These are phyloP conservation scores for Syngnathus floridae DNA, from an alignment of 2,113 vertebrate species.

Conservation along the genomic window DNA sequence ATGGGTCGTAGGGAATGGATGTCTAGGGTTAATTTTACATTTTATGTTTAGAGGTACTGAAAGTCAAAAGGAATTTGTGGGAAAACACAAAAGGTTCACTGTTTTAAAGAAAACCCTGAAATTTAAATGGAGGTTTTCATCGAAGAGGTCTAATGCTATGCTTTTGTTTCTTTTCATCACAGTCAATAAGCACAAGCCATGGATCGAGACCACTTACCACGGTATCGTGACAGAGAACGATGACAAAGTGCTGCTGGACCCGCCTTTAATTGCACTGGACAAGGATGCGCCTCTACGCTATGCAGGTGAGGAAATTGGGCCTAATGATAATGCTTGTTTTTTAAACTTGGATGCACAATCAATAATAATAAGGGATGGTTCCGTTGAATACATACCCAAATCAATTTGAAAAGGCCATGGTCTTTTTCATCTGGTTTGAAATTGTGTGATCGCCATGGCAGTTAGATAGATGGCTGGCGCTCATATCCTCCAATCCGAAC, in stretches of 20 bases:
- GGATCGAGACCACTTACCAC: slow-evolving; percentile 96
- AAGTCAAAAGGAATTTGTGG: neutral
- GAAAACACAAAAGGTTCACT: too few species aligned
- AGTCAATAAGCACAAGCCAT: slow-evolving; percentile 98
- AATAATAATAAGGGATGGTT: neutral
- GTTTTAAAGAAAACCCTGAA: too few species aligned
- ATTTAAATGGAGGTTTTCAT: neutral
- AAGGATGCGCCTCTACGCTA: slow-evolving; percentile 95
- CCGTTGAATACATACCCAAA: neutral
- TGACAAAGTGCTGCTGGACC: slow-evolving; percentile 88
- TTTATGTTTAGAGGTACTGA: neutral
- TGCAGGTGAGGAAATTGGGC: slow-evolving; percentile 77
- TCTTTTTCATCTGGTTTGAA: slow-evolving; percentile 2
- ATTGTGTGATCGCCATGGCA: neutral
- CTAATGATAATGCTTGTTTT: neutral
- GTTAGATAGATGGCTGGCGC: slow-evolving; percentile 36
- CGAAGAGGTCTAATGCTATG: neutral
- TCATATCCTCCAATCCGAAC: slow-evolving; percentile 17
- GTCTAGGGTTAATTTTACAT: neutral
- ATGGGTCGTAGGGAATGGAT: slow-evolving; percentile 1
- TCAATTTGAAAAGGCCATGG: neutral
- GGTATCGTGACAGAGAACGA: slow-evolving; percentile 95
- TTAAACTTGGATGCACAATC: neutral
- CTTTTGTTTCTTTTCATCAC: slow-evolving; percentile 30
- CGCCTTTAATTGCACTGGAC: slow-evolving; percentile 91